Evolutionary conservation across 2,797 vertebrate species (phyloP), one percentile per base, ranked within the genome.

Genomic region (Oophaga sylvatica): DNA sequence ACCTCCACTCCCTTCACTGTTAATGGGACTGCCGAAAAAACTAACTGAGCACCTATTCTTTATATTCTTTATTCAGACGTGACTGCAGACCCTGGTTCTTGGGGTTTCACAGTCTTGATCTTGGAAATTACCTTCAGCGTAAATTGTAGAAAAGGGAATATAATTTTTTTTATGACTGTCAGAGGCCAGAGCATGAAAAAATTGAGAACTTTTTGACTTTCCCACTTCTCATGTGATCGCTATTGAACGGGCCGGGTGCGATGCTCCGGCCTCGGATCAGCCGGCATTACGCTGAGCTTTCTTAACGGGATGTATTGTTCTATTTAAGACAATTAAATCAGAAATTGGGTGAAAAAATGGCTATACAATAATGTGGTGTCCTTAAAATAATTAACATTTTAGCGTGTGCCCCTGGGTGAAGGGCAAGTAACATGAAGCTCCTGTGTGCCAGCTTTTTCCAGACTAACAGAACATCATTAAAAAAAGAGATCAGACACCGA

Each of bases 381-480:
- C 78, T 81, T 81, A 80, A 80, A 81, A 73, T 59, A 53, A 87
- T 87, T 73, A 87, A 15, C 67, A 81, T 70, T 75, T 87, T 59
- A 59, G 59, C 26, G 35, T 45, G 31, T 15, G 80, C 62, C 80
- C 80, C 80, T 3, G 80, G 85, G 85, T 87, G 85, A 87, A 87
- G 78, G 78, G 85, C 78, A 75, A 63, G 68, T 31, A n/a, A 73
- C 73, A 81, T 53, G 67, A 71, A 45, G 16, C 78, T 29, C 20
- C 67, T 17, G 67, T 19, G 85, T 81, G 85, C 85, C 85, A 87
- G 56, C 84, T 81, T 80, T 81, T 80, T 70, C 85, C 78, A 87
- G 85, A 87, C 85, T 48, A 81, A 75, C 78, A 41, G 85, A 81
- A 87, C 84, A 80, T 86, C 75, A 80, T 80, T 86, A 86, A 75